Evolutionary conservation across 2,797 vertebrate genomes (phyloP), one percentile per base, ranked within the genome.

Genomic region (Phalanger gymnotis): DNA sequence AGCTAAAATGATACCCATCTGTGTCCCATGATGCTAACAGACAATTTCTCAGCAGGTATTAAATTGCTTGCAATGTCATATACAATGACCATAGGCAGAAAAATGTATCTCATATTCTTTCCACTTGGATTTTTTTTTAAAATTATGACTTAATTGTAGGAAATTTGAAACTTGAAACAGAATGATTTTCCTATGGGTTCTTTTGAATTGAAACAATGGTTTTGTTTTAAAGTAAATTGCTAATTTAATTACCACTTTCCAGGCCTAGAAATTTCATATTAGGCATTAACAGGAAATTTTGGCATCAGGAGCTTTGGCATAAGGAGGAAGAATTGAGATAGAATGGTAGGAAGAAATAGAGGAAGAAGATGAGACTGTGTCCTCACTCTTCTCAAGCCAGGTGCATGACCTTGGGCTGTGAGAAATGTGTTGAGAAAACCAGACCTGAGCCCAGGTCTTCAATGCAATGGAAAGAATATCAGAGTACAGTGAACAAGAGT

Each of bases 11-110:
- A 81, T 47, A 47, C 40, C 73, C 73, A 81, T 81, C 73, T 47
- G 73, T 81, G 73, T 81, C 22, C n/a, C n/a, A 81, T 81, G 73
- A 47, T 81, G n/a, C 40, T 81, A 81, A 81, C 66, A 81, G 73
- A 81, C 73, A 81, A 47, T 81, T 81, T 81, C 73, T 81, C 73
- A 81, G n/a, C 73, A 81, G n/a, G 73, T 81, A 81, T 81, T 81
- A 81, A 81, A 47, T 81, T 81, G 9, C n/a, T 81, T 81, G 19
- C 40, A 81, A 47, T 47, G 22, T 81, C 22, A 2, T 81, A 81
- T 47, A 47, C 22, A 47, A 81, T 25, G 73, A 81, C n/a, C 73
- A 81, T 11, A 19, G 73, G 73, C 16, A 81, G 73, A 27, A 81
- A 66, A 73, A 81, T 3, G 16, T 81, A 81, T 81, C 22, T 40